A percentile compares a stretch with the other conserved stretches of the same genome.
Evolutionary conservation across 2,113 vertebrate genomes (phyloP).

Genomic region (Stercorarius parasiticus): DNA sequence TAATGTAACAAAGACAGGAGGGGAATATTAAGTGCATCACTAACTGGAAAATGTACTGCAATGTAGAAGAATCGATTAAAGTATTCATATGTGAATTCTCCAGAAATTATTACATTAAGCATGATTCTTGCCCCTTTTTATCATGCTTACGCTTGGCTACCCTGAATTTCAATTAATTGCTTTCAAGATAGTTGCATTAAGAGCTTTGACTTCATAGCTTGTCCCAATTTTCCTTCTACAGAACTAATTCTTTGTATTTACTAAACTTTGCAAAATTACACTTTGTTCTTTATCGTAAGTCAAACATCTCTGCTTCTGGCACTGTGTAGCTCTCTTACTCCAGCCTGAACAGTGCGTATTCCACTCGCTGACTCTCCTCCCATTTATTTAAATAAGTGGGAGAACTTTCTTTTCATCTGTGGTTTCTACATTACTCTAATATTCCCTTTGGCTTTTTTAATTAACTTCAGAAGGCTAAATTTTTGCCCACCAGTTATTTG

Average conservation of each 20-base stretch:
- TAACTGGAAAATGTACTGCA: background rate
- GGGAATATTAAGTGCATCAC: background rate
- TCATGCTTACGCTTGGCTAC: background rate
- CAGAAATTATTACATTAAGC: background rate
- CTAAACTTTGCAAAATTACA: background rate
- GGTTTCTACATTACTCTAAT: background rate
- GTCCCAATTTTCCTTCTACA: background rate
- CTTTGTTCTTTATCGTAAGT: background rate
- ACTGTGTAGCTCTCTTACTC: background rate
- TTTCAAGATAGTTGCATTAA: background rate
- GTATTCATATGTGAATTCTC: background rate
- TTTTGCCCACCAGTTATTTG: background rate
- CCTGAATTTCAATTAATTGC: background rate
- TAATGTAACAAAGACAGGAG: background rate
- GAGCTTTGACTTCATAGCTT: background rate
- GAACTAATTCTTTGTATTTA: background rate
- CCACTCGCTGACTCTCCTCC: background rate
- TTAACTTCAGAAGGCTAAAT: background rate
- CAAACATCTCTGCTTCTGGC: constrained; percentile 18
- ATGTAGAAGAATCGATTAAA: background rate
- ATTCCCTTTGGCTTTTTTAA: constrained; percentile 25
- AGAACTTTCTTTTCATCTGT: background rate
- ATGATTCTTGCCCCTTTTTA: background rate
- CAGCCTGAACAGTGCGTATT: background rate
- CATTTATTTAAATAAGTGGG: background rate